Evolutionary conservation across 2,797 vertebrate genomes (phyloP), one percentile per base, ranked within the genome.

Genomic region (Trachops cirrhosus): DNA sequence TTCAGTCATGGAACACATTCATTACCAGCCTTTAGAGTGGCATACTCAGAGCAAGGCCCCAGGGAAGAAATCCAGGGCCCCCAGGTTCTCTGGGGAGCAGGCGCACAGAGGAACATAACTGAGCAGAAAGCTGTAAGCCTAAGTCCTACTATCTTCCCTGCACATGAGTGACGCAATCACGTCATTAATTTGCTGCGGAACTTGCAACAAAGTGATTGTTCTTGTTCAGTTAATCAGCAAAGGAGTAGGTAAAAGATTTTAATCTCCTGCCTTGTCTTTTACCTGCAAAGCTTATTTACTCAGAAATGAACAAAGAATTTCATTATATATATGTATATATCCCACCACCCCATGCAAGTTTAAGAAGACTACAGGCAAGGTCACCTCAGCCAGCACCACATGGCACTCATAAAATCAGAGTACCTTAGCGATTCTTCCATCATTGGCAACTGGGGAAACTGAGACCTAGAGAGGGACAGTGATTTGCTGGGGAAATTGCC

Each of bases 211-310:
- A 91, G 93, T 39, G 83, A 93, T 97, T 96, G 95, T 96, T 96
- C 82, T 96, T 94, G 71, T 96, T 97, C 93, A 96, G 93, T 97
- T 98, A 98, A 98, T 98, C 98, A 98, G 95, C 91, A 97, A 98
- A 97, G 95, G 9, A 91, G 93, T 91, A 98, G 92, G 98, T 97
- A 97, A 97, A 97, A 77, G 92, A 92, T 77, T 97, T 98, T 96
- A 97, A 97, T 98, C 95, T 97, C n/a, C 70, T 68, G 74, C 71
- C 39, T 89, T 87, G 83, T 82, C 84, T 95, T 96, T 93, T 95
- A 97, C 90, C 95, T 97, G 82, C 32, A 89, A 94, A 29, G 67
- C 37, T 41, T 82, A 52, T 22, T 16, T 85, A 94, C 82, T 39
- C 71, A 79, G 86, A 95, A 97, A 94, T 2, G 44, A 97, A 85